Conservation (phyloP, 37 sponge, comb jelly and placozoan genomes). For the Cliona cf. orientalis region DNA sequence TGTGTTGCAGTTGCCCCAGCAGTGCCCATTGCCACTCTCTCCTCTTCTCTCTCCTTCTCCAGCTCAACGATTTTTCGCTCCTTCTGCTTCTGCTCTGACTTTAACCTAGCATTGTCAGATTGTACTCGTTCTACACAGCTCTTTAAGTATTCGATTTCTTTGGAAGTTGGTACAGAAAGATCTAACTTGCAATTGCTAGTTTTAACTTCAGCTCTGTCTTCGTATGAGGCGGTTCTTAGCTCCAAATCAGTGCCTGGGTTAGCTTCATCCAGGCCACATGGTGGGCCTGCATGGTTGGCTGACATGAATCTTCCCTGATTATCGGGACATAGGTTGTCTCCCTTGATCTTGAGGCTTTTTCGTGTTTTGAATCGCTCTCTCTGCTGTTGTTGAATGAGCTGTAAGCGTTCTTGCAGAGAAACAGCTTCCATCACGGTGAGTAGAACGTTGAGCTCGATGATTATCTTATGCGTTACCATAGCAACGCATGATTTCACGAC, state of each 20-base stretch:
- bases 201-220: neutral
- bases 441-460: neutral
- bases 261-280: neutral
- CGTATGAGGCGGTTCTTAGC: neutral
- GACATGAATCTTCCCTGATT: neutral
- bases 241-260: neutral
- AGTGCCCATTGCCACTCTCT: conserved; percentile 4
- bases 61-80: neutral
- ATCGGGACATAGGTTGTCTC: too few relatives aligned
- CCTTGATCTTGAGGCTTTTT: too few relatives aligned
- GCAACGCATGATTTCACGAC: neutral
- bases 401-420: conserved; percentile 11
- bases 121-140: neutral
- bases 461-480: neutral
- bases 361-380: conserved; percentile 4
- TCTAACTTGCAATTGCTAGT: too few relatives aligned
- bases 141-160: neutral
- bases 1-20: conserved; percentile 3
- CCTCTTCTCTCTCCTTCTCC: conserved; percentile 1
- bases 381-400: conserved; percentile 22
- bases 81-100: neutral
- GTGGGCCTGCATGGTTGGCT: neutral
- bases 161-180: neutral
- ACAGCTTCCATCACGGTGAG: neutral
- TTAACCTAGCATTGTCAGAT: neutral